Evolutionary conservation across 2,888 invertebrate genomes (phyloP).

Genomic region (Byasa hedistus): DNA sequence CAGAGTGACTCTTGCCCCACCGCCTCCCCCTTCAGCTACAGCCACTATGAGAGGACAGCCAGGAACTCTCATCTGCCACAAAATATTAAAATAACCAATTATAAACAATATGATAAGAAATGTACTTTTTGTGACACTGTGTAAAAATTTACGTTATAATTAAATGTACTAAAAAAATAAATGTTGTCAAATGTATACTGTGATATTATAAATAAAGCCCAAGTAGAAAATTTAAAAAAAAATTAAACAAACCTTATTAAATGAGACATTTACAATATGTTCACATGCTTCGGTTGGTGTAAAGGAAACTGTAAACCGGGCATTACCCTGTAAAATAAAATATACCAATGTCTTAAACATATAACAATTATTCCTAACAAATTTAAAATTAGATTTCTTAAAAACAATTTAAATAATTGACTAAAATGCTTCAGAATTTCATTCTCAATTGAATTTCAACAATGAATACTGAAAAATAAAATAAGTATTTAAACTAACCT

Average conservation of each 20-base stretch:
- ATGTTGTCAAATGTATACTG: too few species aligned
- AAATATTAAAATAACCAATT: conserved; percentile 1
- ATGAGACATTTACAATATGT: conserved; percentile 97
- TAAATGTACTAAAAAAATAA: too few species aligned
- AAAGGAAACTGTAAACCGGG: conserved; percentile 96
- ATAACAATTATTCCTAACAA: neutral
- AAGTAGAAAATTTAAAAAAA: too few species aligned
- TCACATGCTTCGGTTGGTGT: conserved; percentile 96
- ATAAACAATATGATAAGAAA: neutral
- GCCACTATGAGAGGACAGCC: conserved; percentile 95
- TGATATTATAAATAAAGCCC: too few species aligned
- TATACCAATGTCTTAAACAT: neutral
- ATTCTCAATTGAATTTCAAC: too few species aligned
- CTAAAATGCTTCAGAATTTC: too few species aligned
- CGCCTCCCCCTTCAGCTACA: conserved; percentile 81
- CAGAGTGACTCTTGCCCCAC: conserved; percentile 84
- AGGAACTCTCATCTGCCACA: conserved; percentile 81
- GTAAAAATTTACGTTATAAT: too few species aligned
- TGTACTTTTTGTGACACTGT: too few species aligned
- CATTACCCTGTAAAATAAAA: conserved; percentile 68
- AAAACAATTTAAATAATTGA: too few species aligned
- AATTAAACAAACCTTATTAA: conserved; percentile 89
- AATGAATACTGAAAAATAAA: neutral
- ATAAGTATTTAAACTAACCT: conserved; percentile 82
- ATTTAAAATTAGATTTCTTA: too few species aligned